These are phyloP conservation scores for Cryptomyrus ogoouensis DNA, from an alignment of 2,113 vertebrate genomes.

Conservation along the genomic window DNA sequence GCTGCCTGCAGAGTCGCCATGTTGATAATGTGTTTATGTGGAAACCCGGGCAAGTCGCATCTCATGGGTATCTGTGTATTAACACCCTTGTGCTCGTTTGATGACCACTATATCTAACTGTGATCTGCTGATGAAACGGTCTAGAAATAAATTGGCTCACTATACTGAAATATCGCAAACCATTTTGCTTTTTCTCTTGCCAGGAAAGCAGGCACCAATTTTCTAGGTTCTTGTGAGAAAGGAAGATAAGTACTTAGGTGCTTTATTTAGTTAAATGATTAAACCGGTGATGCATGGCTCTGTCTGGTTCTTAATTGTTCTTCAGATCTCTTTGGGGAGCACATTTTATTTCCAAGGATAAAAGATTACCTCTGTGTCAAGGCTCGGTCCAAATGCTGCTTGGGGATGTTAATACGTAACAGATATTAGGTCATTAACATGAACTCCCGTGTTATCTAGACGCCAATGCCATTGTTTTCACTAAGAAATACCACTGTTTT, in stretches of 20 bases:
- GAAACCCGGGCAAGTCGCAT: not conserved
- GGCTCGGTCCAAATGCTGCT: not conserved
- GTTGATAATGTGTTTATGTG: not conserved
- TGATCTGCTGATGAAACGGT: not conserved
- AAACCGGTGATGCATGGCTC: not conserved
- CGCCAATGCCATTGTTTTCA: not conserved
- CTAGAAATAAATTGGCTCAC: not conserved
- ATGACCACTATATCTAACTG: not conserved
- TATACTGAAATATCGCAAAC: not conserved
- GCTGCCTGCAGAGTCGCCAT: not conserved
- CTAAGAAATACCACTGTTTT: not conserved
- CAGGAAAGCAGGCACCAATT: not conserved
- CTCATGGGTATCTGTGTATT: not conserved
- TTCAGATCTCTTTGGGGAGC: not conserved
- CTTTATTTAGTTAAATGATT: slow-evolving; percentile 1
- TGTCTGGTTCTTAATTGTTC: not conserved
- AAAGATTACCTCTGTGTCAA: not conserved
- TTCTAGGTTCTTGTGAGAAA: not conserved
- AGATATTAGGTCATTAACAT: not conserved
- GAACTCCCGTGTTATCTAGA: not conserved
- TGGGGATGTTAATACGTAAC: not conserved
- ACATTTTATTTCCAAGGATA: not conserved
- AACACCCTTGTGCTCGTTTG: not conserved
- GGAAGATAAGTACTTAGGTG: not conserved
- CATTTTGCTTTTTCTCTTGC: not conserved